Evolutionary conservation across 2,113 vertebrate genomes (phyloP).

Genomic region (Centrocercus urophasianus): DNA sequence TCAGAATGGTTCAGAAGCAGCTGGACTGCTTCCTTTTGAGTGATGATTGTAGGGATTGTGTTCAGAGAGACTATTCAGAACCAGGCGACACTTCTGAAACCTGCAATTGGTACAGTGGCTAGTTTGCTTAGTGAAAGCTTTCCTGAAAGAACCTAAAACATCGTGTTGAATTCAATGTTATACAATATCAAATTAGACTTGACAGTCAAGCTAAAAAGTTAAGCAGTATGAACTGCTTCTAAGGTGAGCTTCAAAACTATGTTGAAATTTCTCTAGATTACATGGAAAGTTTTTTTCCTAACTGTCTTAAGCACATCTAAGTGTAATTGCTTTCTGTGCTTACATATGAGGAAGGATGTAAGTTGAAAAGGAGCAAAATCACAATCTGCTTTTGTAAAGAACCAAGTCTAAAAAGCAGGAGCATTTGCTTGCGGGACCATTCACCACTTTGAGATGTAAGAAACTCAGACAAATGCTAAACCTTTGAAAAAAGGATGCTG

Average conservation of each 20-base stretch:
- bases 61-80: not conserved
- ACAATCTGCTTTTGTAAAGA: not conserved
- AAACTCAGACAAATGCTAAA: not conserved
- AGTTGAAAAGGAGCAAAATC: not conserved
- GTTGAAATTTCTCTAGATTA: not conserved
- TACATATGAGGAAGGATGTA: not conserved
- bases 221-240: not conserved
- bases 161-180: not conserved
- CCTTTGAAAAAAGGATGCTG: not conserved
- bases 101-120: not conserved
- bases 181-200: not conserved
- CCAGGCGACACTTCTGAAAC: not conserved
- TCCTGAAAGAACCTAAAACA: not conserved
- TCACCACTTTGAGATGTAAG: not conserved
- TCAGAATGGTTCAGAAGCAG: not conserved
- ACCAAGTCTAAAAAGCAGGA: not conserved
- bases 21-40: not conserved
- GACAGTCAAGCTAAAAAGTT: not conserved
- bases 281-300: not conserved
- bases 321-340: not conserved
- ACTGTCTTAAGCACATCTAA: not conserved
- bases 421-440: not conserved
- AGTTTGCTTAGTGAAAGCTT: not conserved
- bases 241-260: not conserved
- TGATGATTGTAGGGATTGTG: not conserved